A percentile compares a stretch with the other conserved stretches of the same genome.
These are phyloP conservation scores for Dicentrarchus labrax DNA, from an alignment of 2,113 vertebrate genomes.

Conservation along the genomic window DNA sequence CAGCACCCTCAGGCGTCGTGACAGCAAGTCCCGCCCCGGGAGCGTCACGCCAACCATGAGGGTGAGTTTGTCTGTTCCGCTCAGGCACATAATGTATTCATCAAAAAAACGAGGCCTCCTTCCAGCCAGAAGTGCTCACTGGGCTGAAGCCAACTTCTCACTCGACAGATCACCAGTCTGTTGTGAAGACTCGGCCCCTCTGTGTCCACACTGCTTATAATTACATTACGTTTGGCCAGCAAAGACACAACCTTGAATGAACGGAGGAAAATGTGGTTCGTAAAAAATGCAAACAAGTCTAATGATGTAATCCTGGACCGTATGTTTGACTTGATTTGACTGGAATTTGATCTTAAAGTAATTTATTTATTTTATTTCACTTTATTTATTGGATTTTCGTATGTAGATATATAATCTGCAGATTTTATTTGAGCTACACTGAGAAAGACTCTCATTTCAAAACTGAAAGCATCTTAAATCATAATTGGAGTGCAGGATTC, in stretches of 20 bases:
- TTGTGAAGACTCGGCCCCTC: neutral
- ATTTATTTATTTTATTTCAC: neutral
- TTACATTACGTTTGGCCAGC: neutral
- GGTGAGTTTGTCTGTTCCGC: slow-evolving; percentile 82
- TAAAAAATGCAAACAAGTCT: neutral
- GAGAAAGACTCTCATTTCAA: neutral
- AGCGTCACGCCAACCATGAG: slow-evolving; percentile 90
- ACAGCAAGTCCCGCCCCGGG: slow-evolving; percentile 88
- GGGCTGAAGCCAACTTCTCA: slow-evolving; percentile 38
- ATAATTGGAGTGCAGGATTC: neutral
- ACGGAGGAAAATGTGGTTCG: neutral
- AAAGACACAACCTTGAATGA: neutral
- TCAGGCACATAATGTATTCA: slow-evolving; percentile 30
- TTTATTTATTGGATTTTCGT: neutral
- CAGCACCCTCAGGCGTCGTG: slow-evolving; percentile 87
- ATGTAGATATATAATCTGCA: neutral
- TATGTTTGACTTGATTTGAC: neutral
- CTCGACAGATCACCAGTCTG: slow-evolving; percentile 6
- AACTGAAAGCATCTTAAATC: slow-evolving; percentile 2
- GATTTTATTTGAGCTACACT: neutral
- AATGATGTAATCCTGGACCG: neutral
- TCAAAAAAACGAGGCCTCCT: slow-evolving; percentile 22
- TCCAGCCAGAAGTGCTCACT: slow-evolving; percentile 44
- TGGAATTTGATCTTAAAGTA: neutral
- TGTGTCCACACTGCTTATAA: slow-evolving; percentile 1